Evolutionary conservation across 2,113 vertebrate species (phyloP).

Genomic region (Rhynchopsitta pachyrhyncha): DNA sequence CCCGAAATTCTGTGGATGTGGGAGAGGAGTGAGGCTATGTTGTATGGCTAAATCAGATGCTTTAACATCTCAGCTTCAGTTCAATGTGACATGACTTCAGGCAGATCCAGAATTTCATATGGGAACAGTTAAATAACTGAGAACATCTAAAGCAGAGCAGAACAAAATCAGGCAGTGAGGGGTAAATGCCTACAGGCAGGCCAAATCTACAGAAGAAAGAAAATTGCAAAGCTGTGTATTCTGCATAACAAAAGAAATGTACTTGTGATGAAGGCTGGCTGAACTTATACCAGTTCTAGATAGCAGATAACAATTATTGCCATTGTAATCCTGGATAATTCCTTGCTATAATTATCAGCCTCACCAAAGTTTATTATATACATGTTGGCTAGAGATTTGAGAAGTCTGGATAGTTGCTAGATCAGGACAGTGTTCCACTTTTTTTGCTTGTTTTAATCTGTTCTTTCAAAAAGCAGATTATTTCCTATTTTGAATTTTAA

Average conservation of each 20-base stretch:
- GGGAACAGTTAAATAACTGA: slow-evolving; percentile 48
- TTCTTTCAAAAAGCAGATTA: slow-evolving; percentile 40
- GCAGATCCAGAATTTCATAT: slow-evolving; percentile 51
- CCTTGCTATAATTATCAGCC: not conserved
- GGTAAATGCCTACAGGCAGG: slow-evolving; percentile 40
- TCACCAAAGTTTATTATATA: not conserved
- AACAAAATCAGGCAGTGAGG: slow-evolving; percentile 52
- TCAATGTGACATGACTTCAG: slow-evolving; percentile 27
- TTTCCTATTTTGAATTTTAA: slow-evolving; percentile 34
- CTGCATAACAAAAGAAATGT: slow-evolving; percentile 27
- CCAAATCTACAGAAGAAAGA: not conserved
- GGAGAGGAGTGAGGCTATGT: slow-evolving; percentile 15
- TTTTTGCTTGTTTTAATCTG: slow-evolving; percentile 9
- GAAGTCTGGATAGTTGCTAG: not conserved
- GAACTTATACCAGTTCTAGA: not conserved
- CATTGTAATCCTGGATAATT: slow-evolving; percentile 36
- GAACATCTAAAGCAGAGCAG: slow-evolving; percentile 38
- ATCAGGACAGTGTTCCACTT: not conserved
- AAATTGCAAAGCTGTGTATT: not conserved
- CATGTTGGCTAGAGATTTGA: not conserved
- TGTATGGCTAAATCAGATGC: slow-evolving; percentile 30
- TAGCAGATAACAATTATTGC: slow-evolving; percentile 31
- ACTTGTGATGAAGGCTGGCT: not conserved
- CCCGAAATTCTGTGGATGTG: not conserved
- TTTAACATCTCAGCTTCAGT: slow-evolving; percentile 44